Evolutionary conservation across 1,140 invertebrate species (phyloP), one percentile per base, ranked within the genome.

Genomic region (Cydia splendana): DNA sequence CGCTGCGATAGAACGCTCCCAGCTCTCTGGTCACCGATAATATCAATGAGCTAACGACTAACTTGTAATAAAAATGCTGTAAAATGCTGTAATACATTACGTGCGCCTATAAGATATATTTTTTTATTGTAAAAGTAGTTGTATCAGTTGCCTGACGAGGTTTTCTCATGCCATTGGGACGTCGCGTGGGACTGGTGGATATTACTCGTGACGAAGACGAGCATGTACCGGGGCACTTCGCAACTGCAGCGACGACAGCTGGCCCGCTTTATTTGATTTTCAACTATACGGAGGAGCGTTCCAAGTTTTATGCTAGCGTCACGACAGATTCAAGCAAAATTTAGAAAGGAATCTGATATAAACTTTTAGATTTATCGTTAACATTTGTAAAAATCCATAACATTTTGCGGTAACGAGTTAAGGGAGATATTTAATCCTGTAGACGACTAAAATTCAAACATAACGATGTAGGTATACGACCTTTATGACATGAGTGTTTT

Each of bases 261-360:
- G 84, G 80, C 79, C 62, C 80, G 78, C 84, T 87, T 86, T 88
- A 90, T 91, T 88, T 87, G 86, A 89, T 88, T 88, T 88, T 79
- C 81, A 82, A 87, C 78, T 83, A 75, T 81, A 78, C 79, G 77
- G 76, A 79, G 82, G 74, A 81, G 77, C 78, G 79, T 84, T 24
- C 85, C 75, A 79, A 83, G 80, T 85, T 82, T 85, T 82, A 83
- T 83, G 77, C 79, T 75, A 77, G 71, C 30, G 74, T 57, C 67
- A 76, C 51, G 77, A 77, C 67, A 76, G 74, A 78, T 79, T 79
- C 79, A 30, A 77, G 65, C 69, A 79, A 51, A 74, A 20, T 28
- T 82, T 82, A 48, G 67, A 78, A 80, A 78, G 53, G 67, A 80
- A 79, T 80, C 74, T 83, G 78, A 82, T 77, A 82, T 76, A 78